These are phyloP conservation scores for Amblyopsis hoosieri DNA, from an alignment of 2,797 vertebrate genomes.

Conservation along the genomic window DNA sequence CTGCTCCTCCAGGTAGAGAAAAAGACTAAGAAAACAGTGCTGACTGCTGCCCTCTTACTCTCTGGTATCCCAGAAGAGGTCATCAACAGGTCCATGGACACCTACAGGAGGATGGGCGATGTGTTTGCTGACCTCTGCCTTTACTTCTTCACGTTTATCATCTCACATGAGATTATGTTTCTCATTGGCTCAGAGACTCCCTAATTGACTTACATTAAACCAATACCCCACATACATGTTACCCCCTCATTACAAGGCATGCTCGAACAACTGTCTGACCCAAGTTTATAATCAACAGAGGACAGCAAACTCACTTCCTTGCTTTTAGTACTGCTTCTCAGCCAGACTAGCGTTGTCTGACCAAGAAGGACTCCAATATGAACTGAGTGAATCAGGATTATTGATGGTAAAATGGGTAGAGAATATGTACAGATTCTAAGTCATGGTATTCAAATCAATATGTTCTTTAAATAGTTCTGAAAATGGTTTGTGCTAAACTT, in stretches of 20 bases:
- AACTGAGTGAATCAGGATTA: too few relatives aligned
- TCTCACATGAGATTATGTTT: slow-evolving; percentile 87
- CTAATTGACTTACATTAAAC: slow-evolving; percentile 25
- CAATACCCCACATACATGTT: neutral
- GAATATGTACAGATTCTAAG: too few relatives aligned
- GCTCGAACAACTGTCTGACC: slow-evolving; percentile 16
- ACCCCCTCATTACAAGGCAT: slow-evolving; percentile 26
- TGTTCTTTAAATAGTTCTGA: too few relatives aligned
- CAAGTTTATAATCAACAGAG: slow-evolving; percentile 4
- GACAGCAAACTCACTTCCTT: slow-evolving; percentile 20
- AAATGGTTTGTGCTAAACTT: too few relatives aligned
- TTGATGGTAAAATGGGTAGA: too few relatives aligned
- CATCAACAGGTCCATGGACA: slow-evolving; percentile 96
- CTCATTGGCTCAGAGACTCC: slow-evolving; percentile 80
- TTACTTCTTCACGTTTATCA: slow-evolving; percentile 97
- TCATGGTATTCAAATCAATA: too few relatives aligned
- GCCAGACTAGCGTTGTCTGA: slow-evolving; percentile 11
- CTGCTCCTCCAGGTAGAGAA: slow-evolving; percentile 84
- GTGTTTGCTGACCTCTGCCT: slow-evolving; percentile 96
- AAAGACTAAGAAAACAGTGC: slow-evolving; percentile 89
- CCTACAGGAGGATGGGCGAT: slow-evolving; percentile 96
- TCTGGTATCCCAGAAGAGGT: slow-evolving; percentile 96
- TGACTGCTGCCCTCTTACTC: slow-evolving; percentile 91
- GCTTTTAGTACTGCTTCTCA: neutral
- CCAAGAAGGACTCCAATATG: slow-evolving; percentile 7